phyloP scores from a whole-genome alignment of 1,140 invertebrate genomes.

The Zaprionus nigranus region DNA sequence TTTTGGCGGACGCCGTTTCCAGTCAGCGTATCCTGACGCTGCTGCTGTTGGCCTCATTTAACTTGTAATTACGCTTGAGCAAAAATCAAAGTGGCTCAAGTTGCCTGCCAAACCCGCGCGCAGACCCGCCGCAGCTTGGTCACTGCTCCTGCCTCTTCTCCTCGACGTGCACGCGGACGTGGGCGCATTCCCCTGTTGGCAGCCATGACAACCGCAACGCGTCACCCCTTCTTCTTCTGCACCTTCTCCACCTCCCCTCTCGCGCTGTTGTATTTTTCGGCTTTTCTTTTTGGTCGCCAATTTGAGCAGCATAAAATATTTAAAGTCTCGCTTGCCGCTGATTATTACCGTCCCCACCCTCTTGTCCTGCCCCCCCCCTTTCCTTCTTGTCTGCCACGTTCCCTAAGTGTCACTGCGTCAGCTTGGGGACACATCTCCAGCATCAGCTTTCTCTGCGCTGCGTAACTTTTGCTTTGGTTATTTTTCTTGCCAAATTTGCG shows the following conservation, averaged over 20 bases:
- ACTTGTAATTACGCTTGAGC: constrained; percentile 83
- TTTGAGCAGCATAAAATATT: constrained; percentile 79
- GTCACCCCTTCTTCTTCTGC: not conserved
- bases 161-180: constrained; percentile 6
- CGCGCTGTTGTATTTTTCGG: constrained; percentile 29
- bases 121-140: constrained; percentile 19
- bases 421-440: constrained; percentile 41
- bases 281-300: constrained; percentile 66
- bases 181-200: constrained; percentile 15
- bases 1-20: constrained; percentile 69
- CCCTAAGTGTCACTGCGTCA: constrained; percentile 44
- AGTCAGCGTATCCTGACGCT: constrained; percentile 40
- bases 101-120: constrained; percentile 54
- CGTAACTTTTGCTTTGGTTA: constrained; percentile 54
- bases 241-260: not conserved
- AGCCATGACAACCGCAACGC: constrained; percentile 42
- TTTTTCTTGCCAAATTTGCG: constrained; percentile 60
- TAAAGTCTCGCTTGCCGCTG: constrained; percentile 78
- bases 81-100: constrained; percentile 83
- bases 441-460: constrained; percentile 1
- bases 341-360: constrained; percentile 65
- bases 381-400: constrained; percentile 19
- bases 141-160: constrained; percentile 31
- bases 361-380: not conserved
- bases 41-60: constrained; percentile 76